Base-by-base conservation (phyloP, 2,113 vertebrate species). In the Pelecanus crispus region DNA sequence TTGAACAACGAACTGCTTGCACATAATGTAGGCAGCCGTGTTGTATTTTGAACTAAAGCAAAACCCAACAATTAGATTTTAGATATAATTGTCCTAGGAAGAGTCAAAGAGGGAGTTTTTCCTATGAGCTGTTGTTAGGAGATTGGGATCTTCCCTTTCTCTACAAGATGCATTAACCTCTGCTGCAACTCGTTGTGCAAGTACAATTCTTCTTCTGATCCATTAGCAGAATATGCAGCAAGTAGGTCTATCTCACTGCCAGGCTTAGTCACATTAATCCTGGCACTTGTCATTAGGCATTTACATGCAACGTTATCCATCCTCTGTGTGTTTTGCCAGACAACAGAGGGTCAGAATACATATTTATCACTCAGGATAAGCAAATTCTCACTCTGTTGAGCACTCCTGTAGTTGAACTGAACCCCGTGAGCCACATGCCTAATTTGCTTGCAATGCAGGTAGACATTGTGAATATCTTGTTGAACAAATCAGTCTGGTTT, bases 181-280 rank as follows among this genome's bases (percentile, higher is more conserved):
- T 73, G 94, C 92, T 63, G 97, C 70, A 90, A 94, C 91, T 95
- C 71, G 94, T 78, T 65, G 92, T 90, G 92, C 97, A 95, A 97
- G 97, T 96, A 93, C 94, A 96, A 98, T 98, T 98, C 97, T 97
- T 98, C 98, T 97, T 98, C 96, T 95, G 94, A 98, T 98, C 98
- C 97, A 98, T 98, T 98, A 98, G 97, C 52, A 92, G 97, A 98
- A 98, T 96, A 97, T 98, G 97, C 98, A 98, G 98, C 97, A 95
- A 83, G 92, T 88, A 97, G 94, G 98, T 97, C 95, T 98, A 97
- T 98, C 96, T 96, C 96, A 81, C 97, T 92, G 88, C 82, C 71
- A 96, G 92, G 88, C 87, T 87, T 92, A 86, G 96, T 49, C 95
- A 96, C 98, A 98, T 98, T 98, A 98, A 97, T 98, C 97, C 98